Conservation (phyloP, 2,888 invertebrate genomes). For the Oscheius sp. region DNA sequence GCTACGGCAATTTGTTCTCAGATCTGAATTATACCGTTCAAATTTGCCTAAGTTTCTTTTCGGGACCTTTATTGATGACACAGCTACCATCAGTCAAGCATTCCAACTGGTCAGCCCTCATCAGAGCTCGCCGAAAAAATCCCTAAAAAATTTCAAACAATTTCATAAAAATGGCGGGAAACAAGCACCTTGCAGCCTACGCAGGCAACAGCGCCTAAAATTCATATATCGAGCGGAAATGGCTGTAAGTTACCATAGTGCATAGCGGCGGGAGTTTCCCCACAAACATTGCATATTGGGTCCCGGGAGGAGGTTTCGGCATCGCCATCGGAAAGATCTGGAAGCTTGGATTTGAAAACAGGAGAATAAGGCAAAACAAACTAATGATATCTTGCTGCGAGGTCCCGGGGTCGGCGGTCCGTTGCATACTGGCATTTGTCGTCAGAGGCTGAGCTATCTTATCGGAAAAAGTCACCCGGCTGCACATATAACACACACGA, state of each 20-base stretch:
- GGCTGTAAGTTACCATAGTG: constrained; percentile 57
- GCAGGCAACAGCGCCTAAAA: constrained; percentile 52
- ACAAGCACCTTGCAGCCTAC: constrained; percentile 56
- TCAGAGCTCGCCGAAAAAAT: constrained; percentile 69
- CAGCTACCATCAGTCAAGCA: constrained; percentile 62
- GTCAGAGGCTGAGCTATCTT: constrained; percentile 26
- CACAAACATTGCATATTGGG: constrained; percentile 62
- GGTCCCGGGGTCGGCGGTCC: constrained; percentile 9
- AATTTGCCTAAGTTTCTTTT: constrained; percentile 3
- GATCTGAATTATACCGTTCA: constrained; percentile 50
- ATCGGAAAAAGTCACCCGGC: constrained; percentile 11
- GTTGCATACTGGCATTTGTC: constrained; percentile 35
- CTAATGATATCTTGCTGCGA: constrained; percentile 7
- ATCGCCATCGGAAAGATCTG: constrained; percentile 41
- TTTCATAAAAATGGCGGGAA: neutral
- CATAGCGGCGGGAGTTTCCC: constrained; percentile 62
- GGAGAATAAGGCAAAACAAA: neutral
- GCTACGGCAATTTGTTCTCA: constrained; percentile 64
- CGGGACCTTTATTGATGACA: constrained; percentile 42
- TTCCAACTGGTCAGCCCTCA: constrained; percentile 70
- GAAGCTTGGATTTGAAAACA: neutral
- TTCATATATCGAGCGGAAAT: neutral
- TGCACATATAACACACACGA: too few relatives aligned
- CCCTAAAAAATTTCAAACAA: constrained; percentile 43
- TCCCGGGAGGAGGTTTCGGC: constrained; percentile 30